A percentile compares a stretch with the other conserved stretches of the same genome.
Evolutionary conservation across 2,797 vertebrate species (phyloP).

Genomic region (Rhynchotus rufescens): DNA sequence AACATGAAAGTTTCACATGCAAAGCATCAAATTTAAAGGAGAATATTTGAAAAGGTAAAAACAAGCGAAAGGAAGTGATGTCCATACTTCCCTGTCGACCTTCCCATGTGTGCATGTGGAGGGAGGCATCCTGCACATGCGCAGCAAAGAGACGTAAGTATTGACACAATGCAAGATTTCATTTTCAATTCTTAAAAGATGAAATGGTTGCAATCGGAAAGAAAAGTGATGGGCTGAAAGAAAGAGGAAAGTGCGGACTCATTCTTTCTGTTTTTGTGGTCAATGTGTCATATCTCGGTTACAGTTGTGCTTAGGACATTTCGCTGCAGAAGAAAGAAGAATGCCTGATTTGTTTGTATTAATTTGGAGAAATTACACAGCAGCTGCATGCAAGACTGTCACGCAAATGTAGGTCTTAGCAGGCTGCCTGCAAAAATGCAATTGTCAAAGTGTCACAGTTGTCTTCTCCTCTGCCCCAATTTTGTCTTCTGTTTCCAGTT

Average conservation of each 20-base stretch:
- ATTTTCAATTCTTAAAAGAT: conserved; percentile 28
- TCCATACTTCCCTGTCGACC: neutral
- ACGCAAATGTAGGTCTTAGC: neutral
- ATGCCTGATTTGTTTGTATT: conserved; percentile 10
- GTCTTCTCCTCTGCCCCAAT: conserved; percentile 37
- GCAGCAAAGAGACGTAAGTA: neutral
- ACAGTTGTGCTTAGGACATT: neutral
- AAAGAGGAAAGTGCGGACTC: conserved; percentile 21
- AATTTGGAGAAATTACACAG: neutral
- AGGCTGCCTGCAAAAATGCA: neutral
- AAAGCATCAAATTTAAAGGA: neutral
- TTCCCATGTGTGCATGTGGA: neutral
- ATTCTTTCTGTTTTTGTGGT: conserved; percentile 47
- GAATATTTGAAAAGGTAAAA: conserved; percentile 43
- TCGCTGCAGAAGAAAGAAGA: conserved; percentile 26
- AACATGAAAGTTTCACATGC: neutral
- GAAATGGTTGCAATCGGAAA: neutral
- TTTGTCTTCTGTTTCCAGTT: neutral
- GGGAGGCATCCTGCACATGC: neutral
- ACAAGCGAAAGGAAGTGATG: neutral
- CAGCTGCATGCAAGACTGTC: neutral
- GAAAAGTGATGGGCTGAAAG: neutral
- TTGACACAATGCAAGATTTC: neutral
- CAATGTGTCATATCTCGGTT: neutral
- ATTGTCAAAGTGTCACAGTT: neutral